phyloP scores from a whole-genome alignment of 2,888 invertebrate species.

The Nephrotoma flavescens region DNA sequence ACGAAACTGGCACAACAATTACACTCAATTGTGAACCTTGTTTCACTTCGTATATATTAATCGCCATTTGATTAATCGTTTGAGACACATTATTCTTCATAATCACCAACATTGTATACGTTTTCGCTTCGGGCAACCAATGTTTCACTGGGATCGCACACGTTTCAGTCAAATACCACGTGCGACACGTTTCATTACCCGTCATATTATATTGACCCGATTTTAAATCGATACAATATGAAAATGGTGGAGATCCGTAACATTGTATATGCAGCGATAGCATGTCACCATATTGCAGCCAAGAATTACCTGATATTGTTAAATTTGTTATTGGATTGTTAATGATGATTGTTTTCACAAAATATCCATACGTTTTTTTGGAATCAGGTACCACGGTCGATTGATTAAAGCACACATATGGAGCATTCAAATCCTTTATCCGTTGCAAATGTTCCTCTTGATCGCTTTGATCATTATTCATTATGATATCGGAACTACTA shows the following conservation, averaged over 20 bases:
- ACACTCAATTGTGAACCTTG: constrained; percentile 73
- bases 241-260: constrained; percentile 56
- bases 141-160: constrained; percentile 50
- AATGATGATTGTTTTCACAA: constrained; percentile 44
- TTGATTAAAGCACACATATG: constrained; percentile 41
- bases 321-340: constrained; percentile 57
- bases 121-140: constrained; percentile 53
- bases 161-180: constrained; percentile 26
- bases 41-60: constrained; percentile 70
- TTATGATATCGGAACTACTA: neutral
- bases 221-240: constrained; percentile 51
- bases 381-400: constrained; percentile 46
- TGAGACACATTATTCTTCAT: constrained; percentile 63
- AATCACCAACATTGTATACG: constrained; percentile 63
- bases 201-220: constrained; percentile 47
- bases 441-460: neutral
- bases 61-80: constrained; percentile 50
- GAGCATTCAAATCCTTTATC: constrained; percentile 19
- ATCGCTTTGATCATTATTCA: neutral
- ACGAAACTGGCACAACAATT: constrained; percentile 74
- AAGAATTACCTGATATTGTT: constrained; percentile 57
- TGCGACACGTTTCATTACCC: constrained; percentile 58
- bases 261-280: constrained; percentile 56
- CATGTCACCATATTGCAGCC: constrained; percentile 70
- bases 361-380: constrained; percentile 59